phyloP scores from a whole-genome alignment of 2,888 invertebrate species.

The Lasiommata megera region DNA sequence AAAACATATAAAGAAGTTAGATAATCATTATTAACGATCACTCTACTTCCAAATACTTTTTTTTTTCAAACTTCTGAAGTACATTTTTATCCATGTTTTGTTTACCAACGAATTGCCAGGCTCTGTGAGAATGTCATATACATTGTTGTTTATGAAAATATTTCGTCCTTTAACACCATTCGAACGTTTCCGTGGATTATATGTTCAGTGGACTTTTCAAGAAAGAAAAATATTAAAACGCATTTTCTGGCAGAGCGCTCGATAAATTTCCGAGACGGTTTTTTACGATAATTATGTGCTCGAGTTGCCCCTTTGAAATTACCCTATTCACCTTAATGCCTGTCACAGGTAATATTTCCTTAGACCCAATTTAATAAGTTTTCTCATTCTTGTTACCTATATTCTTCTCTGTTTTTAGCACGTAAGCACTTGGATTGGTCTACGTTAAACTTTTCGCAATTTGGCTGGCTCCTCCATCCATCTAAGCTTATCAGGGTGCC shows the following conservation, averaged over 20 bases:
- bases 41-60: too few relatives aligned
- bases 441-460: too few relatives aligned
- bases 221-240: slow-evolving; percentile 17
- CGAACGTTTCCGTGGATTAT: background rate
- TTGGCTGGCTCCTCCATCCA: too few relatives aligned
- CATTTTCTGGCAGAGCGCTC: slow-evolving; percentile 16
- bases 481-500: too few relatives aligned
- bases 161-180: background rate
- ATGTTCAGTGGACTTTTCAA: background rate
- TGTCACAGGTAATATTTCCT: slow-evolving; percentile 31
- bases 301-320: slow-evolving; percentile 37
- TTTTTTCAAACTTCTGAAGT: too few relatives aligned
- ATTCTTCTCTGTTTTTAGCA: background rate
- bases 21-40: too few relatives aligned
- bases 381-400: background rate
- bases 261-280: slow-evolving; percentile 26
- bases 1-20: too few relatives aligned
- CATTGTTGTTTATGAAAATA: background rate
- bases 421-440: too few relatives aligned
- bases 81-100: too few relatives aligned
- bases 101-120: background rate
- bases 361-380: slow-evolving; percentile 8
- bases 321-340: slow-evolving; percentile 40
- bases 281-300: slow-evolving; percentile 41
- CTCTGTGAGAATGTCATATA: background rate